These are phyloP conservation scores for Listronotus bonariensis DNA, from an alignment of 1,140 invertebrate species.

Conservation along the genomic window DNA sequence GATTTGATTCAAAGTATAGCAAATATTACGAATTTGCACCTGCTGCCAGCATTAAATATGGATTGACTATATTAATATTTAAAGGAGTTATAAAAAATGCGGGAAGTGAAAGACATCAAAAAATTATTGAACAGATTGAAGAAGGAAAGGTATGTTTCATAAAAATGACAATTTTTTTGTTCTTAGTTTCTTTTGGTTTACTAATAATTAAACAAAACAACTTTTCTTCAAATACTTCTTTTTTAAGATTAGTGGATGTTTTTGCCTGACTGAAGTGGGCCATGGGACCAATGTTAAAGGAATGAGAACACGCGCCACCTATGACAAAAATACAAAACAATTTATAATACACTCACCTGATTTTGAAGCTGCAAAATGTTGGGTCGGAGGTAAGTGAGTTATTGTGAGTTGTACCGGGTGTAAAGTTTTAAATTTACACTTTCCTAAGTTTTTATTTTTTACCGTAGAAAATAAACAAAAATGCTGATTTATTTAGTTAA, in stretches of 20 bases:
- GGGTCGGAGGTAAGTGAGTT: conserved; percentile 88
- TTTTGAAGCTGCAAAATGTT: conserved; percentile 94
- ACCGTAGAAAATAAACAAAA: too few species aligned
- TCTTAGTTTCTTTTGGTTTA: too few species aligned
- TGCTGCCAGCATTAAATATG: conserved; percentile 34
- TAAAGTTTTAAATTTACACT: too few species aligned
- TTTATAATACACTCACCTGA: conserved; percentile 91
- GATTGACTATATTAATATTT: conserved; percentile 58
- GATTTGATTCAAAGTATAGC: conserved; percentile 14
- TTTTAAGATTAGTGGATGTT: conserved; percentile 72
- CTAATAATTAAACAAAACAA: too few species aligned
- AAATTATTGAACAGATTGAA: conserved; percentile 69
- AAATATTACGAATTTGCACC: conserved; percentile 25
- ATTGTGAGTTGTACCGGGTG: conserved; percentile 61
- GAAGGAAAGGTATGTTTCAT: conserved; percentile 64
- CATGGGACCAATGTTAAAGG: conserved; percentile 93
- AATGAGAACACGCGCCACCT: conserved; percentile 89
- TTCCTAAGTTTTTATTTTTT: too few species aligned
- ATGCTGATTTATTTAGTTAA: too few species aligned
- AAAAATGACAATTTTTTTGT: too few species aligned
- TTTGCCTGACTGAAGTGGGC: conserved; percentile 91
- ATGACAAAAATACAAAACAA: conserved; percentile 73
- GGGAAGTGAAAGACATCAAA: conserved; percentile 75
- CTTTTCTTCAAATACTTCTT: too few species aligned
- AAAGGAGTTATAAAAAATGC: conserved; percentile 69